Evolutionary conservation across 2,113 vertebrate genomes (phyloP), one percentile per base, ranked within the genome.

Genomic region (Neolamprologus variostigma): DNA sequence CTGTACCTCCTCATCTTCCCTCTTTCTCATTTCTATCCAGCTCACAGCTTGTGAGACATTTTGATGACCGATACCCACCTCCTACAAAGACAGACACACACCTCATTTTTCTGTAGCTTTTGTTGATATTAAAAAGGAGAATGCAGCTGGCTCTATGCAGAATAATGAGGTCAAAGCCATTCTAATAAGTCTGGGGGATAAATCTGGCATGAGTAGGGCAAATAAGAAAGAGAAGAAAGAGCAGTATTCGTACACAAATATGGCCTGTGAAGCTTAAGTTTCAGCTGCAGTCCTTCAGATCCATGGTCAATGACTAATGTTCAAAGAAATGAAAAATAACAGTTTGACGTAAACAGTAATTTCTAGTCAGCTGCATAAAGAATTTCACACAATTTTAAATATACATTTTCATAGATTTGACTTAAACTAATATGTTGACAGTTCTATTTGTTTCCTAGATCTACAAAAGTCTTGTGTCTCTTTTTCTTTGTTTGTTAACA

Each of bases 81-180:
- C 84, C 71, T 13, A 87, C 82, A 54, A 55, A 85, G 53, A 82
- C 68, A 89, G 79, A 76, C 55, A 51, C 85, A 73, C 47, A 61
- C 80, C 11, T 66, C 33, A 85, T 78, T 54, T 91, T 84, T 89
- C 89, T 88, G 86, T 92, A 88, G 87, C 86, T 96, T 94, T 93
- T 94, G 87, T 94, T 94, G 94, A 95, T 96, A 95, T 95, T 96
- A 94, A 95, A 96, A 96, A 91, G 61, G 83, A 90, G 93, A 91
- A 95, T 94, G 90, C 94, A 95, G 95, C 94, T 95, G 94, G 91
- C 89, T 94, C 93, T 93, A 91, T 90, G 95, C 89, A 91, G 93
- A 92, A 95, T 96, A 97, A 96, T 96, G 94, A 96, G 94, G 94
- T 95, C 95, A 95, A 93, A 93, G 92, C 86, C 89, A 86, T 94